Evolutionary conservation across 2,797 vertebrate genomes (phyloP), one percentile per base, ranked within the genome.

Genomic region (Channa striata): DNA sequence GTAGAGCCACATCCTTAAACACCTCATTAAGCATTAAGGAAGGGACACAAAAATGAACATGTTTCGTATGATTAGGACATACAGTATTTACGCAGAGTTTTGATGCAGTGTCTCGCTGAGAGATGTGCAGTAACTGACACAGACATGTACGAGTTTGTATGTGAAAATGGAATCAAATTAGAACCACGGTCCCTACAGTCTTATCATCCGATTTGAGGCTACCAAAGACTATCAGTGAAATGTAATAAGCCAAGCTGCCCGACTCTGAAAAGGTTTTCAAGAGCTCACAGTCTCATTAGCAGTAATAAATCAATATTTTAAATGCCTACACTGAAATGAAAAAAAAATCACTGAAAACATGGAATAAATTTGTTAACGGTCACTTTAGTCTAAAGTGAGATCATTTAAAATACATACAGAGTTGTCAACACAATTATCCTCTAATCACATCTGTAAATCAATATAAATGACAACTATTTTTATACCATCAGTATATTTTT

Each of bases 1-100:
- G 44, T 74, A 53, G n/a, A 77, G 62, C 52, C 19, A 52, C 61
- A 80, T 65, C 52, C 39, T 30, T 30, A 30, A 30, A 30, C 25
- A 30, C 25, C 3, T 30, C 49, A 59, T 81, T 60, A 80, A 72
- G 67, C 67, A 87, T 74, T 76, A 77, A 72, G 54, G 20, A 30
- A 46, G 59, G 20, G 43, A 37, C 58, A 66, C 12, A 56, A 68
- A 85, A 62, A 87, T 88, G 66, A 85, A 82, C 80, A 85, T 74
- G 70, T 49, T 30, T 30, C 4, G 25, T 30, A 30, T 30, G 63
- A 79, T 88, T 85, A 80, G 74, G 78, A 77, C 65, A 71, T 67
- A n/a, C n/a, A n/a, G n/a, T n/a, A 74, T 50, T 51, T 66, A 77
- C 37, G 53, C 42, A 40, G 39, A 74, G 59, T 81, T 48, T n/a